These are phyloP conservation scores for Psococerastis gibbosa DNA, from an alignment of 2,888 invertebrate species.

Conservation along the genomic window DNA sequence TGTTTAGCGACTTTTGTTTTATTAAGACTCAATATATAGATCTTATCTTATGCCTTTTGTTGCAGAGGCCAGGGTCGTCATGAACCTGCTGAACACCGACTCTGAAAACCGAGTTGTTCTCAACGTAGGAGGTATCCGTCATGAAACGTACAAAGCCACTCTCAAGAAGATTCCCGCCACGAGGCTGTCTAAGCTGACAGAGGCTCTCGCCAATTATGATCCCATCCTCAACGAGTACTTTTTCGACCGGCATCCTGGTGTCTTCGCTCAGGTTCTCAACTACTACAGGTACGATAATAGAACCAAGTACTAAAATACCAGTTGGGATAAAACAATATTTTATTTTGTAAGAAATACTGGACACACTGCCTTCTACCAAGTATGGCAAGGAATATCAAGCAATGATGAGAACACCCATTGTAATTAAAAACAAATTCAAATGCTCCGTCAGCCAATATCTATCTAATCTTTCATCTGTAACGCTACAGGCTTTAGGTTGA, in stretches of 20 bases:
- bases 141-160: conserved; percentile 91
- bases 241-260: conserved; percentile 95
- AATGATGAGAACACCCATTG: too few relatives aligned
- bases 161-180: conserved; percentile 96
- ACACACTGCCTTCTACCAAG: not conserved
- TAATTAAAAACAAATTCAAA: too few relatives aligned
- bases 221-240: conserved; percentile 98
- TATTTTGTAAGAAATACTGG: not conserved
- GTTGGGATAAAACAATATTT: not conserved
- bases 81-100: conserved; percentile 89
- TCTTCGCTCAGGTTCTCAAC: conserved; percentile 90
- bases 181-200: conserved; percentile 78
- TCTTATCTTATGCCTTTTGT: too few relatives aligned
- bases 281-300: conserved; percentile 57
- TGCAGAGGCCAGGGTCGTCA: conserved; percentile 21
- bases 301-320: not conserved
- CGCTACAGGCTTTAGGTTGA: too few relatives aligned
- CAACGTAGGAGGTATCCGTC: conserved; percentile 91
- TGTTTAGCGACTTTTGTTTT: too few relatives aligned
- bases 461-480: too few relatives aligned
- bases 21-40: too few relatives aligned
- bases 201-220: conserved; percentile 97
- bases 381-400: too few relatives aligned
- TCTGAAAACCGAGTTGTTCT: conserved; percentile 97
- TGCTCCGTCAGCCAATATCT: too few relatives aligned